A percentile compares a stretch with the other conserved stretches of the same genome.
Evolutionary conservation across 2,113 vertebrate genomes (phyloP).

Genomic region (Sterrhoptilus dennistouni): DNA sequence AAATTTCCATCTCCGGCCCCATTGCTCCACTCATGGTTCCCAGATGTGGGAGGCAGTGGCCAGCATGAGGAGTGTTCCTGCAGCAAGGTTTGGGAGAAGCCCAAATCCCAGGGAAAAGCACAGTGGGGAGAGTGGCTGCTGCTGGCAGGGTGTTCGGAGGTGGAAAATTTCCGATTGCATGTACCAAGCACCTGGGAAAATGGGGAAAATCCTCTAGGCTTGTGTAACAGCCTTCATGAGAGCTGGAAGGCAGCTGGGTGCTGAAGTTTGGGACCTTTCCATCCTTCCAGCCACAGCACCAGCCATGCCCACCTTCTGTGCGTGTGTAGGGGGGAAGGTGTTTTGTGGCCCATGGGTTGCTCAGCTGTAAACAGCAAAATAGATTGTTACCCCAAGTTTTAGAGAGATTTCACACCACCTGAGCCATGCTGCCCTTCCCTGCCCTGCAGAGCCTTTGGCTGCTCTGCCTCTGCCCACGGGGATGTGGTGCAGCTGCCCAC

Average conservation of each 20-base stretch:
- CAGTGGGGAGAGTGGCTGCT: neutral
- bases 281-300: neutral
- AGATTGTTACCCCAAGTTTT: neutral
- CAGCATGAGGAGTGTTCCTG: neutral
- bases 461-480: neutral
- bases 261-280: neutral
- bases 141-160: neutral
- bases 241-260: neutral
- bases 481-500: fast-evolving
- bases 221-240: fast-evolving
- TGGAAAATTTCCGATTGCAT: fast-evolving
- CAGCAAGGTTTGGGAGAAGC: neutral
- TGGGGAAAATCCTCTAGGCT: neutral
- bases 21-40: neutral
- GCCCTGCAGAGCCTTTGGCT: neutral
- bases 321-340: fast-evolving
- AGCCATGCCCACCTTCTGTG: neutral
- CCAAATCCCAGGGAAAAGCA: neutral
- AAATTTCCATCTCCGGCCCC: neutral
- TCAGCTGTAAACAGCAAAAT: neutral
- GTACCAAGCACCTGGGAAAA: neutral
- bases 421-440: neutral
- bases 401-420: neutral
- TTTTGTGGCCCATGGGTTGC: neutral
- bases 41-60: neutral